Evolutionary conservation across 1,140 invertebrate genomes (phyloP).

Genomic region (Carcinoscorpius rotundicauda): DNA sequence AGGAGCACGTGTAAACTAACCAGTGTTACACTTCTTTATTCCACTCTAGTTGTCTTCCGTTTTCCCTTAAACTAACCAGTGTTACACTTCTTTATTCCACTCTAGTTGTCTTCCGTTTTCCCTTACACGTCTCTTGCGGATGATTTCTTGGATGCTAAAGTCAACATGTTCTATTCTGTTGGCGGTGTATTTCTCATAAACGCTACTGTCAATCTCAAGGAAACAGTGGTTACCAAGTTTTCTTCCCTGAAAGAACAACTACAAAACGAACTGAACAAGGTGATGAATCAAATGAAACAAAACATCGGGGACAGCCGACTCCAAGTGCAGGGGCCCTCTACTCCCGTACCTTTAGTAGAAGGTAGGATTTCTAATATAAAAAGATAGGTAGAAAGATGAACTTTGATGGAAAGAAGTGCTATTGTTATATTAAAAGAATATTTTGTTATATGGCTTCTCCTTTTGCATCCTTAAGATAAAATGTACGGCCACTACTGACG

Average conservation of each 20-base stretch:
- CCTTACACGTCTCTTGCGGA: constrained; percentile 10
- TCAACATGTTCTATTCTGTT: constrained; percentile 64
- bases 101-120: constrained; percentile 8
- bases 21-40: too few species aligned
- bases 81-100: too few species aligned
- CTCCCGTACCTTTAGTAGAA: constrained; percentile 54
- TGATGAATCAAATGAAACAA: constrained; percentile 66
- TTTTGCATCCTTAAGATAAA: too few species aligned
- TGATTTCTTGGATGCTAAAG: constrained; percentile 55
- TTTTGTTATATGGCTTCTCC: too few species aligned
- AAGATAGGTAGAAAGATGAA: too few species aligned
- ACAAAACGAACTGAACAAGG: constrained; percentile 64
- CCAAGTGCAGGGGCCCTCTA: constrained; percentile 63
- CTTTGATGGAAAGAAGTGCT: too few species aligned
- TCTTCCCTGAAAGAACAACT: constrained; percentile 51
- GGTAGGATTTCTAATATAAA: neutral
- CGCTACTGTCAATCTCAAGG: constrained; percentile 58
- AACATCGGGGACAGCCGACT: constrained; percentile 73
- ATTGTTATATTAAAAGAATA: too few species aligned
- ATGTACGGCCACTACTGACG: too few species aligned
- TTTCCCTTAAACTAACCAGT: neutral
- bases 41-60: constrained; percentile 5
- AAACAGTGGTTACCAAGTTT: constrained; percentile 40
- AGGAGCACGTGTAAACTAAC: too few species aligned
- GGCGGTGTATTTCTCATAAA: constrained; percentile 56